A percentile compares a stretch with the other conserved stretches of the same genome.
Conservation (phyloP, 2,888 invertebrate genomes). For the Drosophila anceps region DNA sequence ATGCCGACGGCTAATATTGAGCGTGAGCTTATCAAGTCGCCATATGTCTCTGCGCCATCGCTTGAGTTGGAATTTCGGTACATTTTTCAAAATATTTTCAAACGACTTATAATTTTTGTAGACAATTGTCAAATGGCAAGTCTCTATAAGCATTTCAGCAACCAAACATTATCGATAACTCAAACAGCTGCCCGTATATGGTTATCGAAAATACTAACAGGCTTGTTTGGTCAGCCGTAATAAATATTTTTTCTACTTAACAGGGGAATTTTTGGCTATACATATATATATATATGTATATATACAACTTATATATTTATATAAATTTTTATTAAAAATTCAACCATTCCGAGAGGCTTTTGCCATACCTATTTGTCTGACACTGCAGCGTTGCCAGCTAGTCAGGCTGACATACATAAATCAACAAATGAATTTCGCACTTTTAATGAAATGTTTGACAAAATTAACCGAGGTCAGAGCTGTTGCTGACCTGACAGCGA, state of each 20-base stretch:
- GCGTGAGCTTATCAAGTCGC: neutral
- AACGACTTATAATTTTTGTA: too few relatives aligned
- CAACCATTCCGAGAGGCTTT: neutral
- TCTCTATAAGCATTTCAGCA: too few relatives aligned
- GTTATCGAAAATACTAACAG: neutral
- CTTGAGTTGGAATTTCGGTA: too few relatives aligned
- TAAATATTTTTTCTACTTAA: too few relatives aligned
- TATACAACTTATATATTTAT: neutral
- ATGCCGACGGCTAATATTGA: neutral
- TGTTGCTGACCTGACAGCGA: neutral
- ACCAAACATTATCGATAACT: too few relatives aligned
- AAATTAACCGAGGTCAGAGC: slow-evolving; percentile 3
- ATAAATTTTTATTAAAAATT: neutral
- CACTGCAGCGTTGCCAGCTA: neutral
- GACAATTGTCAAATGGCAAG: too few relatives aligned
- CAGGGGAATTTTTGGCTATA: neutral
- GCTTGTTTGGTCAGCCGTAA: too few relatives aligned
- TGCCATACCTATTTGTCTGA: neutral
- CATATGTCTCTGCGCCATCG: neutral
- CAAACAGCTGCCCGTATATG: too few relatives aligned
- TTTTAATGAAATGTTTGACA: slow-evolving; percentile 7
- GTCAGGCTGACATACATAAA: neutral
- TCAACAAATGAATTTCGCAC: neutral
- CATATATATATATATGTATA: neutral
- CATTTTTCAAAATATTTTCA: too few relatives aligned